Conservation (phyloP, 2,797 vertebrate genomes). For the Typhlichthys eigenmanni region DNA sequence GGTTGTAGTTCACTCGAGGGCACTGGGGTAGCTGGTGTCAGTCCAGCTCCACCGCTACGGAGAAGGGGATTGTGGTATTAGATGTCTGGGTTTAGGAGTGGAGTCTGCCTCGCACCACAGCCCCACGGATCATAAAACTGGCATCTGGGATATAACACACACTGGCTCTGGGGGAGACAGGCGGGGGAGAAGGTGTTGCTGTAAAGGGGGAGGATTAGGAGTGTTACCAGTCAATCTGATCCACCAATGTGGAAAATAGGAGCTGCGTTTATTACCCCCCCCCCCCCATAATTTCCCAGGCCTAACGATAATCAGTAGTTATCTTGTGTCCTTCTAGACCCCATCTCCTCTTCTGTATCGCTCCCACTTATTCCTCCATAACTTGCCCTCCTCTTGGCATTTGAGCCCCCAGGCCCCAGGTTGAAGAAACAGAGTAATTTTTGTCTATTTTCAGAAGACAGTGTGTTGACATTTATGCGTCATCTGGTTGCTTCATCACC, state of each 20-base stretch:
- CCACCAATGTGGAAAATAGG: constrained; percentile 55
- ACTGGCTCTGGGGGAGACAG: constrained; percentile 20
- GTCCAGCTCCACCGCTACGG: not conserved
- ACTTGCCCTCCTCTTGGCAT: not conserved
- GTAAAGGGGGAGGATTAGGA: constrained; percentile 28
- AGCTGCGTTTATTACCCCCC: not conserved
- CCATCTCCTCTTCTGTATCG: not conserved
- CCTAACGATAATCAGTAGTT: constrained; percentile 30
- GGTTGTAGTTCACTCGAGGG: constrained; percentile 32
- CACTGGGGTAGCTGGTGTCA: constrained; percentile 26
- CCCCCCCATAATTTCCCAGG: constrained; percentile 24
- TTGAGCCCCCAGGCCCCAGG: not conserved
- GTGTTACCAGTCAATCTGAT: constrained; percentile 26
- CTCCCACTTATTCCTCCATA: not conserved
- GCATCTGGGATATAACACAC: constrained; percentile 15
- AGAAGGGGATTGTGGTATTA: not conserved
- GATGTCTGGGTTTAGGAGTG: not conserved
- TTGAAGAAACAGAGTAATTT: not conserved
- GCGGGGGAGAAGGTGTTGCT: constrained; percentile 10
- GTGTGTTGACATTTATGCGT: no score
- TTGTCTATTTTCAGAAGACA: no score
- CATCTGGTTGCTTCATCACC: no score
- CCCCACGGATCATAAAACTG: constrained; percentile 33
- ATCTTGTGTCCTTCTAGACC: constrained; percentile 13
- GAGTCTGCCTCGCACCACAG: constrained; percentile 14